phyloP scores from a whole-genome alignment of 2,113 vertebrate genomes.

The Salvelinus sp. region DNA sequence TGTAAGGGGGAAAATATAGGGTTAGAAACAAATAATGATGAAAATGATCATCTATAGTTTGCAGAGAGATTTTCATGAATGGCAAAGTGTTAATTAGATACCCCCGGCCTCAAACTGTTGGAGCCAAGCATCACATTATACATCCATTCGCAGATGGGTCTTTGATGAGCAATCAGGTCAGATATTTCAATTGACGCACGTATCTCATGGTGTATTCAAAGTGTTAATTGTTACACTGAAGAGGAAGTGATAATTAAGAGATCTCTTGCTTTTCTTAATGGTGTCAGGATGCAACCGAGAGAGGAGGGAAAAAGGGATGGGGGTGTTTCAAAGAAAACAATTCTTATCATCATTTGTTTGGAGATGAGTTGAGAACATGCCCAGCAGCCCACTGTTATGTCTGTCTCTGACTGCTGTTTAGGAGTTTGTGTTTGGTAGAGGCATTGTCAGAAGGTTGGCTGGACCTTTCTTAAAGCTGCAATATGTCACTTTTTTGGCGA shows the following conservation, averaged over 20 bases:
- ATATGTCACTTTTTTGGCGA: too few species aligned
- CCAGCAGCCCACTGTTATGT: background rate
- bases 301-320: background rate
- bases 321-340: background rate
- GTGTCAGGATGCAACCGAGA: slow-evolving; percentile 6
- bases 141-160: background rate
- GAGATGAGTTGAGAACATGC: slow-evolving; percentile 6
- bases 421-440: slow-evolving; percentile 1
- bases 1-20: slow-evolving; percentile 21
- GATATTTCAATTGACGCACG: slow-evolving; percentile 6
- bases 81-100: slow-evolving; percentile 15
- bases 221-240: slow-evolving; percentile 15
- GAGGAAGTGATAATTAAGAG: slow-evolving; percentile 28
- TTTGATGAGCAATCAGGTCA: background rate
- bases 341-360: background rate
- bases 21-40: slow-evolving; percentile 21
- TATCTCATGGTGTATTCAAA: background rate
- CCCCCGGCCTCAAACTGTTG: slow-evolving; percentile 13
- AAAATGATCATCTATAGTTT: slow-evolving; percentile 36
- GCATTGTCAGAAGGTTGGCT: background rate
- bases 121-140: background rate
- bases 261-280: slow-evolving; percentile 10
- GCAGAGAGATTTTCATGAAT: slow-evolving; percentile 33
- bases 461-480: too few species aligned
- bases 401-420: background rate